phyloP scores from a whole-genome alignment of 2,888 invertebrate genomes.

The Cistogaster globosa region DNA sequence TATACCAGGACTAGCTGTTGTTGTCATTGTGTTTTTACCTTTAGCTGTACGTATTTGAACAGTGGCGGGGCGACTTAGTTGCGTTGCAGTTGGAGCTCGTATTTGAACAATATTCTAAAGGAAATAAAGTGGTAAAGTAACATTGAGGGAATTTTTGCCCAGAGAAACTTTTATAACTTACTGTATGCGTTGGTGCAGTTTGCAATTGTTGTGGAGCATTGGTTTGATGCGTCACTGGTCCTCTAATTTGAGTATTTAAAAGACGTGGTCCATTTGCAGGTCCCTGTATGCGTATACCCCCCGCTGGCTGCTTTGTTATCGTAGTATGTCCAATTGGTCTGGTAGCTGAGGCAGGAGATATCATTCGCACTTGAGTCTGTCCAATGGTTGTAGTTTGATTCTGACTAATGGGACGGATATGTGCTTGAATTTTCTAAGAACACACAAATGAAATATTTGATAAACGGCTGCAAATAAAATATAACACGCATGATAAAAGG shows the following conservation, averaged over 20 bases:
- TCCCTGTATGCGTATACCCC: conserved; percentile 81
- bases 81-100: conserved; percentile 79
- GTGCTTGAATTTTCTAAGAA: conserved; percentile 82
- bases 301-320: conserved; percentile 82
- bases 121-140: conserved; percentile 18
- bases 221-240: conserved; percentile 77
- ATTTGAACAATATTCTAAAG: conserved; percentile 82
- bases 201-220: conserved; percentile 79
- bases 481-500: neutral
- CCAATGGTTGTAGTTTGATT: conserved; percentile 84
- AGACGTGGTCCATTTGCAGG: conserved; percentile 80
- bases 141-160: conserved; percentile 15
- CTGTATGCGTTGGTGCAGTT: conserved; percentile 81
- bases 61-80: conserved; percentile 79
- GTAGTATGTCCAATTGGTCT: conserved; percentile 83
- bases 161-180: conserved; percentile 70
- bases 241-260: conserved; percentile 80
- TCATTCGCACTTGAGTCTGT: conserved; percentile 86
- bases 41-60: conserved; percentile 82
- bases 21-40: conserved; percentile 74
- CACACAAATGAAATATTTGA: neutral
- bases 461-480: neutral
- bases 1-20: conserved; percentile 74
- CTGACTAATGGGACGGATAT: conserved; percentile 85
- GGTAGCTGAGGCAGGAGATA: conserved; percentile 83